Conservation (phyloP, 2,797 vertebrate genomes). For the Botia almorhae region DNA sequence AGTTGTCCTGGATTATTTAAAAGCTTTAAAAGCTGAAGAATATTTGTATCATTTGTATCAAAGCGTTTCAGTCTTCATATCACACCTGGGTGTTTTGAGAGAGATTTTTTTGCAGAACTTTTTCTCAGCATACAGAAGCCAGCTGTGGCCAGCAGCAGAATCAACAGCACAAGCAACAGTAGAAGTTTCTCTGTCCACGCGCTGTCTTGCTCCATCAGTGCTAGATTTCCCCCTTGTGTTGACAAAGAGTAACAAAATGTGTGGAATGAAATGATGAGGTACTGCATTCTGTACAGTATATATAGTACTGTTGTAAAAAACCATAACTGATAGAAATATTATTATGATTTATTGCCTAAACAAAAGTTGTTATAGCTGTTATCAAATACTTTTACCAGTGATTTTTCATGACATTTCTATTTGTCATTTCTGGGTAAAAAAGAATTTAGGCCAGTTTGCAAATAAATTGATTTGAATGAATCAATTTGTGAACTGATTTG, state of each 20-base stretch:
- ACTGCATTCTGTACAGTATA: too few relatives aligned
- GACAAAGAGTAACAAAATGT: slow-evolving; percentile 5
- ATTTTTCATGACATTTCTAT: too few relatives aligned
- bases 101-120: neutral
- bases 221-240: slow-evolving; percentile 44
- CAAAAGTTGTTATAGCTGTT: too few relatives aligned
- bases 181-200: slow-evolving; percentile 8
- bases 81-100: slow-evolving; percentile 20
- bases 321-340: too few relatives aligned
- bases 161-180: slow-evolving; percentile 13
- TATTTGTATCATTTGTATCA: neutral
- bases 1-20: neutral
- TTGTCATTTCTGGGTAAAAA: too few relatives aligned
- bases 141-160: slow-evolving; percentile 13
- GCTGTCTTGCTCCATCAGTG: fast-evolving
- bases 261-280: neutral
- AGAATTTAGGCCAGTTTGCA: too few relatives aligned
- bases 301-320: too few relatives aligned
- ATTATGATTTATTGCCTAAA: too few relatives aligned
- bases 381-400: too few relatives aligned
- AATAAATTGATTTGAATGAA: too few relatives aligned
- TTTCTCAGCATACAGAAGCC: slow-evolving; percentile 38
- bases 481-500: too few relatives aligned
- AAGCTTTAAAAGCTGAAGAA: too few relatives aligned
- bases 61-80: neutral